Percentiles rank a stretch among this genome's conserved stretches.
These are phyloP conservation scores for Corticium candelabrum DNA, from an alignment of 37 sponge, comb jelly and placozoan genomes.

Conservation along the genomic window DNA sequence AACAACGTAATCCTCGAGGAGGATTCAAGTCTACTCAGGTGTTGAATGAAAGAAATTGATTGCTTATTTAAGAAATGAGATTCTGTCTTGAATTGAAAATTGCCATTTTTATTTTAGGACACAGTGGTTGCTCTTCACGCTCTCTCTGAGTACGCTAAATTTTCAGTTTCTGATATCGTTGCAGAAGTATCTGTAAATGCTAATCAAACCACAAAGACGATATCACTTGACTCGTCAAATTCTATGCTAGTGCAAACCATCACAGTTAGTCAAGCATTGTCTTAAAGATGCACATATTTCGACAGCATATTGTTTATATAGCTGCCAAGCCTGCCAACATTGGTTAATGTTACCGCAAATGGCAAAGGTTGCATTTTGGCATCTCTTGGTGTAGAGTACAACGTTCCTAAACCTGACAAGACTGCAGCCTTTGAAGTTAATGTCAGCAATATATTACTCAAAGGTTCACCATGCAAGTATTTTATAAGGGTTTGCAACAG, in stretches of 20 bases:
- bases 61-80: no score
- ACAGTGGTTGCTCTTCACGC: not conserved
- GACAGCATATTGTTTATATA: no score
- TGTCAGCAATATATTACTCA: no score
- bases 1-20: slow-evolving; percentile 8
- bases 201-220: not conserved
- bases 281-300: no score
- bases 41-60: not conserved
- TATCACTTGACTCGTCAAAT: not conserved
- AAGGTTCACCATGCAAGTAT: no score
- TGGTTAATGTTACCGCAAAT: not conserved
- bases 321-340: not conserved
- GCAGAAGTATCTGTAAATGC: not conserved
- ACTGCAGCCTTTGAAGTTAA: not conserved
- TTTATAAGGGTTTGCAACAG: no score
- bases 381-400: not conserved
- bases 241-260: not conserved
- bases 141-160: not conserved
- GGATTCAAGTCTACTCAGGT: slow-evolving; percentile 17
- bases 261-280: no score
- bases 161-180: not conserved
- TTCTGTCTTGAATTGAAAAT: not conserved
- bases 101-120: not conserved
- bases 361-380: not conserved
- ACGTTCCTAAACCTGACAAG: not conserved